phyloP scores from a whole-genome alignment of 2,113 vertebrate species.

The Cynoglossus semilaevis region DNA sequence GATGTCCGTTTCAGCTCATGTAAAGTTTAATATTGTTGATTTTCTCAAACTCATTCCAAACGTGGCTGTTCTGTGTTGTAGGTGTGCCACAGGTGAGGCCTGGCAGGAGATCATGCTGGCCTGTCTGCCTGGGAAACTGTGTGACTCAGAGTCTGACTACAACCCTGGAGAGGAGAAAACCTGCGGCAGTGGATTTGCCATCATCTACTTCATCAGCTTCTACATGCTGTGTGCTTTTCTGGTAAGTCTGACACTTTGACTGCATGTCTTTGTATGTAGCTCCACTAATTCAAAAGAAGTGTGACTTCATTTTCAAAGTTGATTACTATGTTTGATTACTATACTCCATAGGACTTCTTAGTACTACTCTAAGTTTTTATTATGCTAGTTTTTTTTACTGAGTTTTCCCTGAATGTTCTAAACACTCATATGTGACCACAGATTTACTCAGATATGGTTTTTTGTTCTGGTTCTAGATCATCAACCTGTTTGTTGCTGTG shows the following conservation, averaged over 20 bases:
- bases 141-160: slow-evolving; percentile 91
- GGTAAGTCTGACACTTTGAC: slow-evolving; percentile 71
- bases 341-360: no score
- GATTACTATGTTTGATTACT: no score
- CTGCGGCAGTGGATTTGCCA: slow-evolving; percentile 93
- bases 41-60: no score
- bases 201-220: slow-evolving; percentile 98
- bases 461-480: slow-evolving; percentile 80
- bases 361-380: no score
- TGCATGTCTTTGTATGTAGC: no score
- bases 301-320: no score
- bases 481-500: slow-evolving; percentile 97
- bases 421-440: no score
- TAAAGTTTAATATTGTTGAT: not conserved
- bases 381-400: no score
- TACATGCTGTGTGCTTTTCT: slow-evolving; percentile 99
- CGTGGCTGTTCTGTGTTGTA: slow-evolving; percentile 39
- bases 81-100: slow-evolving; percentile 96
- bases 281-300: no score
- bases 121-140: slow-evolving; percentile 91
- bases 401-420: no score
- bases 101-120: slow-evolving; percentile 99
- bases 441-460: not conserved
- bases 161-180: slow-evolving; percentile 89
- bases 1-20: not conserved